Percentiles rank a stretch among this genome's conserved stretches.
Evolutionary conservation across 2,888 invertebrate genomes (phyloP).

Genomic region (Temnothorax unifasciatus): DNA sequence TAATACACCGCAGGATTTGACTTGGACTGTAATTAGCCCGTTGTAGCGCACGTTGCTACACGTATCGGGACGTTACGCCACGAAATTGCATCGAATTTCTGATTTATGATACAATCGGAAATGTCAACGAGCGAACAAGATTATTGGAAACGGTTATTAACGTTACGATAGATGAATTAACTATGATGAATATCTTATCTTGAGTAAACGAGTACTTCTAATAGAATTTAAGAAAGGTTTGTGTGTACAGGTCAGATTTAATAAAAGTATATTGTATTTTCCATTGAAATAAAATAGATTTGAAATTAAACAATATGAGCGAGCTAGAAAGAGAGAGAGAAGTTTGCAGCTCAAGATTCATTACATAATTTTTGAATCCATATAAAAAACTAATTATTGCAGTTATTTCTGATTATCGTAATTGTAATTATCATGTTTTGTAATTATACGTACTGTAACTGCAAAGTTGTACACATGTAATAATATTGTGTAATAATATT

Average conservation of each 20-base stretch:
- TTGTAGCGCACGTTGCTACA: slow-evolving; percentile 37
- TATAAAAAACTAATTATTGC: neutral
- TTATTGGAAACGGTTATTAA: slow-evolving; percentile 16
- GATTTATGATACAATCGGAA: slow-evolving; percentile 48
- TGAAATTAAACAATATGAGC: neutral
- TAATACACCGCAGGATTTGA: slow-evolving; percentile 6
- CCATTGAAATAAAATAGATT: neutral
- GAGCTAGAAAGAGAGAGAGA: neutral
- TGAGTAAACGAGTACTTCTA: neutral
- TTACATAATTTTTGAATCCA: neutral
- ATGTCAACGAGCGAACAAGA: slow-evolving; percentile 38
- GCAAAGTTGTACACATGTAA: neutral
- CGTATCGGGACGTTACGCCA: slow-evolving; percentile 38
- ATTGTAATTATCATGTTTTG: neutral
- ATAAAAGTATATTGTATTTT: slow-evolving; percentile 47
- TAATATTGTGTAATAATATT: neutral
- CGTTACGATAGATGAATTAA: slow-evolving; percentile 21
- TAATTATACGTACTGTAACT: neutral
- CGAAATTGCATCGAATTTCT: slow-evolving; percentile 40
- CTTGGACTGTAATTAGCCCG: slow-evolving; percentile 37
- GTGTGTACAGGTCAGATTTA: slow-evolving; percentile 38
- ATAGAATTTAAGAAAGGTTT: slow-evolving; percentile 5
- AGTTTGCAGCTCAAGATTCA: neutral
- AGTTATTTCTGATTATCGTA: neutral
- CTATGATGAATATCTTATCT: neutral